These are phyloP conservation scores for Pseudoips prasinana DNA, from an alignment of 2,888 invertebrate genomes.

Conservation along the genomic window DNA sequence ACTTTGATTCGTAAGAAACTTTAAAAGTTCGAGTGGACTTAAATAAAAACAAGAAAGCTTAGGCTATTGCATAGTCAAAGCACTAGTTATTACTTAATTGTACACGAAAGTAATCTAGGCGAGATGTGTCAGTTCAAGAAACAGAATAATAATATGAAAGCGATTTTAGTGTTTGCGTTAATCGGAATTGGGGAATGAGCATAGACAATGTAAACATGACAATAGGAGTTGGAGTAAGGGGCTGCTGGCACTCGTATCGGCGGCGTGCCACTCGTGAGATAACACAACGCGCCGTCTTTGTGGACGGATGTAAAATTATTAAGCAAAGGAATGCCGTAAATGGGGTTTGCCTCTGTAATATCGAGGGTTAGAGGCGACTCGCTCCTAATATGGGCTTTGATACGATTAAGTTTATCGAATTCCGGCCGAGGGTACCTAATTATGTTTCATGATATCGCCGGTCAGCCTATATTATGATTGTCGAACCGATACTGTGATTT, in stretches of 20 bases:
- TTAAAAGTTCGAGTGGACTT: conserved; percentile 37
- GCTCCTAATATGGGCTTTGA: conserved; percentile 38
- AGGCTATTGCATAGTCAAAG: conserved; percentile 22
- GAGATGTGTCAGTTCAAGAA: conserved; percentile 21
- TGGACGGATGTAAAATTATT: conserved; percentile 75
- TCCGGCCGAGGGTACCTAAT: conserved; percentile 39
- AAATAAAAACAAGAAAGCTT: conserved; percentile 38
- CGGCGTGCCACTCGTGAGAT: conserved; percentile 75
- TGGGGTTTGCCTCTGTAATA: conserved; percentile 54
- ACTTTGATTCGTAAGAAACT: conserved; percentile 42
- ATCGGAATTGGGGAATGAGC: conserved; percentile 75
- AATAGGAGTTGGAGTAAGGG: conserved; percentile 66
- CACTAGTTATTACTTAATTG: conserved; percentile 22
- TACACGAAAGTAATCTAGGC: conserved; percentile 16
- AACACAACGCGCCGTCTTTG: conserved; percentile 71
- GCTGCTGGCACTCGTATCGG: conserved; percentile 69
- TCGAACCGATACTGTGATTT: conserved; percentile 23
- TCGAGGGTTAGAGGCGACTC: conserved; percentile 48
- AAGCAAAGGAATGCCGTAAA: conserved; percentile 64
- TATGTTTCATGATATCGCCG: conserved; percentile 33
- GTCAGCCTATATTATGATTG: conserved; percentile 20
- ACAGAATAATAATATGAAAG: conserved; percentile 42
- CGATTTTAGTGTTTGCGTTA: conserved; percentile 60
- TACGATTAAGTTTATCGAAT: conserved; percentile 52
- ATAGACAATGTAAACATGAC: conserved; percentile 80